Evolutionary conservation across 2,888 invertebrate species (phyloP).

Genomic region (Bugulina stolonifera): DNA sequence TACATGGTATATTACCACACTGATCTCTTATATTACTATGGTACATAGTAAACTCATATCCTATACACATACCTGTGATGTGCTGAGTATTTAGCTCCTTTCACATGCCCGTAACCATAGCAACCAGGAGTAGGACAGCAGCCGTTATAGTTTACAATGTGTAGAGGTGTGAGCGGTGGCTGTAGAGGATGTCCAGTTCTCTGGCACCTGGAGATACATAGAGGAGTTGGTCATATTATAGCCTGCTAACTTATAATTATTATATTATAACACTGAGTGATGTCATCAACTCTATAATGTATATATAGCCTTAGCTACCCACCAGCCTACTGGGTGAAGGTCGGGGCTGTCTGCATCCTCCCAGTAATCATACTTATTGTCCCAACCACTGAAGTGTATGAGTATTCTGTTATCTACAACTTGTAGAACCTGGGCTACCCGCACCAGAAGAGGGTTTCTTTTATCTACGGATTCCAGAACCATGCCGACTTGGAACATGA

Average conservation of each 20-base stretch:
- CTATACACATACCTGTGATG: conserved; percentile 46
- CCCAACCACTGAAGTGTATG: conserved; percentile 85
- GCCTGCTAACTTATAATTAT: not conserved
- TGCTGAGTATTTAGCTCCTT: conserved; percentile 67
- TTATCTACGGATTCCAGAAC: conserved; percentile 81
- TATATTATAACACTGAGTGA: no score
- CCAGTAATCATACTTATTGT: conserved; percentile 76
- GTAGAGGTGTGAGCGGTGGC: conserved; percentile 69
- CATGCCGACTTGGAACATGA: conserved; percentile 74
- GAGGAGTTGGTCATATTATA: not conserved
- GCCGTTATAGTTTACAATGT: conserved; percentile 57
- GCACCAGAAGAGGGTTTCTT: conserved; percentile 68
- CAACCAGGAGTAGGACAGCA: conserved; percentile 78
- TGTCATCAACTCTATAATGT: no score
- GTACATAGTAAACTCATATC: not conserved
- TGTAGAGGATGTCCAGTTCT: conserved; percentile 76
- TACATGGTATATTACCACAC: no score
- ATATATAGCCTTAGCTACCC: conserved; percentile 57
- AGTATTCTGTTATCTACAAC: conserved; percentile 66
- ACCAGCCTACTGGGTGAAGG: conserved; percentile 87
- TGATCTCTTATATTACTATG: no score
- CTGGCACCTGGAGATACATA: conserved; percentile 13
- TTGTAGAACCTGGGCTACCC: conserved; percentile 75
- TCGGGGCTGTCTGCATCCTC: conserved; percentile 83
- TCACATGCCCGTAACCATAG: conserved; percentile 79